These are phyloP conservation scores for Neoitamus cyanurus DNA, from an alignment of 2,888 invertebrate species.

Conservation along the genomic window DNA sequence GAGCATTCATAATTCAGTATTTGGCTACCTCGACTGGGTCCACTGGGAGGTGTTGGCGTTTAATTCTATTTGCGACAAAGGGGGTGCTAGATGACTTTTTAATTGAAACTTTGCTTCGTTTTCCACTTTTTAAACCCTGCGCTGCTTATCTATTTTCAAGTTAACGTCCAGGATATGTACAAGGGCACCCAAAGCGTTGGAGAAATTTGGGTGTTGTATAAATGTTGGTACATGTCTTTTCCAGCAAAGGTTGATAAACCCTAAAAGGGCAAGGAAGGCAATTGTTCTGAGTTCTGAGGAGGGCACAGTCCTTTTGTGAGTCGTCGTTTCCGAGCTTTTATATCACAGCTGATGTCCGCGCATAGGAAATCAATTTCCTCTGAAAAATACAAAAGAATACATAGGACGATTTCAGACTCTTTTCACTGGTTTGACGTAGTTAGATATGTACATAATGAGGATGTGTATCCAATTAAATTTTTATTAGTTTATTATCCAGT, in stretches of 20 bases:
- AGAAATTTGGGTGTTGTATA: neutral
- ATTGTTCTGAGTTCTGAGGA: neutral
- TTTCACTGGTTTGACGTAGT: neutral
- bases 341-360: neutral
- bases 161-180: neutral
- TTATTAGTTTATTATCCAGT: neutral
- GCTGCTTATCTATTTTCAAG: neutral
- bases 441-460: neutral
- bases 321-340: neutral
- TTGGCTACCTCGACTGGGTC: neutral
- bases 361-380: neutral
- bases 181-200: neutral
- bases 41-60: neutral
- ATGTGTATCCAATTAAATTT: neutral
- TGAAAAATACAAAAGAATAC: neutral
- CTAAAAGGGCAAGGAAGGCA: neutral
- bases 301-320: neutral
- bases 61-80: neutral
- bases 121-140: neutral
- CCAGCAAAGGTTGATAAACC: neutral
- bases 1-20: neutral
- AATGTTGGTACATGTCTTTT: neutral
- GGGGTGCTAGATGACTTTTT: neutral
- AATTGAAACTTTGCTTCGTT: neutral
- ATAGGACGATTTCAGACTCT: neutral